phyloP scores from a whole-genome alignment of 2,113 vertebrate species.

The Cisticola juncidis region DNA sequence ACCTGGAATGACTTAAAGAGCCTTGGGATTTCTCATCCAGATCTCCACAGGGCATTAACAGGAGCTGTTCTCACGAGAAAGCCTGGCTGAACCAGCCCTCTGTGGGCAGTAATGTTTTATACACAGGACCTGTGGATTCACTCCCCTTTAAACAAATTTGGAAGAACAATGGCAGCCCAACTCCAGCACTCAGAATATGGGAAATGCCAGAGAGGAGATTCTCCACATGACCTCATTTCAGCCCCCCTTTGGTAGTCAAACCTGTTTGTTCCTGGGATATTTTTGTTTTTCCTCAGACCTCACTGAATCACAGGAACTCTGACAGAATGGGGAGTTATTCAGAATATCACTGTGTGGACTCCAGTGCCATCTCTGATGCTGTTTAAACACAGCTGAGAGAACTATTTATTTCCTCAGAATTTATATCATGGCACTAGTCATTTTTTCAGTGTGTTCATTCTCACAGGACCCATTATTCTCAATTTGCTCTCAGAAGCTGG shows the following conservation, averaged over 20 bases:
- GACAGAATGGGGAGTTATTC: neutral
- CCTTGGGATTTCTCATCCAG: constrained; percentile 1
- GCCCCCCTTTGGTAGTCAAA: neutral
- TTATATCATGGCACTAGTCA: neutral
- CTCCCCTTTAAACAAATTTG: neutral
- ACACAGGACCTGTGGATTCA: neutral
- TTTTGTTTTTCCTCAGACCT: neutral
- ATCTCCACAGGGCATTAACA: neutral
- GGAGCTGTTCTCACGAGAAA: neutral
- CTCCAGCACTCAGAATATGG: neutral
- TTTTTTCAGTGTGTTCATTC: neutral
- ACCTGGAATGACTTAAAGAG: neutral
- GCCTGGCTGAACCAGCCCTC: neutral
- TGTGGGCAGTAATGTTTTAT: neutral
- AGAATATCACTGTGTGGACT: neutral
- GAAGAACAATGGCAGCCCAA: neutral
- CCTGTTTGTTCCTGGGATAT: neutral
- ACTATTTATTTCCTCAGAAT: neutral
- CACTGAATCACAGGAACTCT: neutral
- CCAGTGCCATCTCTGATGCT: neutral
- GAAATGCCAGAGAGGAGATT: neutral
- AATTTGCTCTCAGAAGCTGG: neutral
- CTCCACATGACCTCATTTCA: neutral
- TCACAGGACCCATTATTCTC: neutral
- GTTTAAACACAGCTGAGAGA: neutral